phyloP scores from a whole-genome alignment of 2,888 invertebrate species.

The Halocaridina rubra region DNA sequence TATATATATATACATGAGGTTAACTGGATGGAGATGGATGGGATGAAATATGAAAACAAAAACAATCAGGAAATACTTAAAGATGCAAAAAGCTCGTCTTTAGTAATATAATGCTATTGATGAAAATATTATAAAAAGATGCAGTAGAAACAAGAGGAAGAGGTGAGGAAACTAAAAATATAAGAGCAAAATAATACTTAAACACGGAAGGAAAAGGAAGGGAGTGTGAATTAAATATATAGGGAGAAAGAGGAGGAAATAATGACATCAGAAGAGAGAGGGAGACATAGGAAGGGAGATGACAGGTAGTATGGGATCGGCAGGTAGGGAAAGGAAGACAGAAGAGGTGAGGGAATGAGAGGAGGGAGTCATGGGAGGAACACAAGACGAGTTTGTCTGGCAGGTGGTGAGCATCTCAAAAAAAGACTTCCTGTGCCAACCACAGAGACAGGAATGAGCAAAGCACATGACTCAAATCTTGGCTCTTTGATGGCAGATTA shows the following conservation, averaged over 20 bases:
- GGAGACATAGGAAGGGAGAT: too few species aligned
- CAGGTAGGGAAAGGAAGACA: neutral
- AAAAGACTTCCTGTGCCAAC: too few species aligned
- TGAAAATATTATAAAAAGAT: neutral
- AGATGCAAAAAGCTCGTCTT: too few species aligned
- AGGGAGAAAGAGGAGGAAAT: neutral
- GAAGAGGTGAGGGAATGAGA: constrained; percentile 14
- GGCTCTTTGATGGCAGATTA: too few species aligned
- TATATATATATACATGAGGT: neutral
- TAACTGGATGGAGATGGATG: neutral
- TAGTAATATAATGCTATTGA: too few species aligned
- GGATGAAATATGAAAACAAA: neutral
- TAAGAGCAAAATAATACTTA: neutral
- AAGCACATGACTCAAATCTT: too few species aligned
- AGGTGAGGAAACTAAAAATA: neutral
- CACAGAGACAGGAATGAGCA: too few species aligned
- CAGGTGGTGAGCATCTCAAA: too few species aligned
- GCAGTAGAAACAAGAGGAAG: neutral
- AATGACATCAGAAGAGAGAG: too few species aligned
- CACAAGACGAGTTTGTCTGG: neutral
- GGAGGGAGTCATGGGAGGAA: neutral
- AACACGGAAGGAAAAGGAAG: neutral
- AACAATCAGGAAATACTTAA: too few species aligned
- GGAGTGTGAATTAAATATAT: neutral
- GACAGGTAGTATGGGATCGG: neutral